phyloP scores from a whole-genome alignment of 2,797 vertebrate genomes.

The Taeniopygia guttata region DNA sequence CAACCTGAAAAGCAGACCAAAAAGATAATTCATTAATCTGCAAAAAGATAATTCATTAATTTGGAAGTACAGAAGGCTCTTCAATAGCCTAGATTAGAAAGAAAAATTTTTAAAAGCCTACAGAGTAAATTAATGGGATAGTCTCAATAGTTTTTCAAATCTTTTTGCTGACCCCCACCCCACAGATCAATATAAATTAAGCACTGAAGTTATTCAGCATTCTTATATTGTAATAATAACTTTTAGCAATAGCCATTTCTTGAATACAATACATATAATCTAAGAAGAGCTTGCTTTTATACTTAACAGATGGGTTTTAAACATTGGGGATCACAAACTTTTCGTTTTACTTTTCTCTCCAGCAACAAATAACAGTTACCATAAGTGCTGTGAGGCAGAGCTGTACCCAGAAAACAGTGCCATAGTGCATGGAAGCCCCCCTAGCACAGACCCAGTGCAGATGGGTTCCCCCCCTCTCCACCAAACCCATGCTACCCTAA shows the following conservation, averaged over 20 bases:
- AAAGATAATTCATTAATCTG: background rate
- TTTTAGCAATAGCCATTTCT: background rate
- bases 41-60: background rate
- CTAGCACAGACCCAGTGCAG: background rate
- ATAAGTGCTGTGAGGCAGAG: background rate
- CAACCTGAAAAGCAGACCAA: conserved; percentile 77
- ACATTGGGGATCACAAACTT: background rate
- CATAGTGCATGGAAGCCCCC: background rate
- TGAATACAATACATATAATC: background rate
- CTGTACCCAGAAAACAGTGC: background rate
- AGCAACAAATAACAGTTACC: background rate
- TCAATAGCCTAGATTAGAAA: background rate
- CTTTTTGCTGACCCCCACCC: background rate
- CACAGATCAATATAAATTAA: background rate
- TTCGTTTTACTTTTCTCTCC: background rate
- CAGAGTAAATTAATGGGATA: background rate
- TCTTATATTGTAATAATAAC: background rate
- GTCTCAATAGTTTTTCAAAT: background rate
- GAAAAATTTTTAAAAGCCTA: background rate
- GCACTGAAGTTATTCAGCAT: background rate
- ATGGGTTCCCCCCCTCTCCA: background rate
- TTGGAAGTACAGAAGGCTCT: background rate
- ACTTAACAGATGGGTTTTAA: background rate
- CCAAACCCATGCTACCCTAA: background rate
- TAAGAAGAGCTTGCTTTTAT: background rate